Base-by-base conservation (phyloP, 2,888 invertebrate genomes). In the Mamestra brassicae region DNA sequence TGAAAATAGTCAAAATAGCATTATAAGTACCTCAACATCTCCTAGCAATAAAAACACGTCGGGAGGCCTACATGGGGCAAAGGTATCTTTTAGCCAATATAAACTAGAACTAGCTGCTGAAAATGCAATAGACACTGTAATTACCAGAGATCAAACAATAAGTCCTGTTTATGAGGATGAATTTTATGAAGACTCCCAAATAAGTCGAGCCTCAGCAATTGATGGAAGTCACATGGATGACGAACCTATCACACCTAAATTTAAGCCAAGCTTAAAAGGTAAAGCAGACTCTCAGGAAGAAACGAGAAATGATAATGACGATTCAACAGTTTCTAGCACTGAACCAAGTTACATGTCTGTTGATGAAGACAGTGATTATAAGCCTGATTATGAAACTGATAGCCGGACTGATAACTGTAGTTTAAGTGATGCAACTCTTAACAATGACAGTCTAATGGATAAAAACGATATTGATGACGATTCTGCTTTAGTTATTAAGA, bases 141-240 rank as follows among this genome's bases (percentile, higher is more conserved):
- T 34, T 36, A 42, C 13, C 5, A 69, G 42, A 76, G 66, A 74
- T 52, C 57, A 38, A 76, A 57, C 42, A n/a, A 47, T 69, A 34
- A 84, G 82, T 45, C 85, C 76, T 54, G 81, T 84, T 13, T 82
- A 82, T 36, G 77, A 72, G 17, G 66, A 82, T 50, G 70, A 71
- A n/a, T 70, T 60, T 57, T 60, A 66, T 63, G 76, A 80, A 2
- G 17, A 73, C n/a, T 45, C n/a, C 0, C 81, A 67, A 67, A 60
- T 71, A 11, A 65, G 57, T 68, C 58, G 45, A 17, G 58, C 17
- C 42, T 50, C 57, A 11, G 61, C 55, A 54, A 54, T 45, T 61
- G 60, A 71, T 47, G 62, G 57, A 52, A 84, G 54, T 60, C 57
- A 57, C 13, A n/a, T 6, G 2, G 70, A 76, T 50, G 60, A 45